These are phyloP conservation scores for Steatocranus sp. DNA, from an alignment of 2,797 vertebrate genomes.

Conservation along the genomic window DNA sequence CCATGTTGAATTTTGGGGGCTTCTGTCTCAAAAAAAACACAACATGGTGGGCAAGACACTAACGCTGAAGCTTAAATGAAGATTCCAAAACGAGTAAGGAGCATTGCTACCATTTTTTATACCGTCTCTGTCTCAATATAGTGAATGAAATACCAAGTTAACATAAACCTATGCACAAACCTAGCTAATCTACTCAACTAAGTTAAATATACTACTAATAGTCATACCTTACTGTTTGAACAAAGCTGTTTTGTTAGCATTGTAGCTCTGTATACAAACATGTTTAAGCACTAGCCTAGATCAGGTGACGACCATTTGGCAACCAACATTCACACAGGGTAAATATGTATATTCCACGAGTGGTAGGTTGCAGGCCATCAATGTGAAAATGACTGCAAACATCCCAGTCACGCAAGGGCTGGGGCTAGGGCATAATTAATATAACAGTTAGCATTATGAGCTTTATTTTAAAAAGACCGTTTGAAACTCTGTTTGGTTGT, in stretches of 20 bases:
- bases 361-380: neutral
- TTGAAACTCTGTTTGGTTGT: neutral
- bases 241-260: neutral
- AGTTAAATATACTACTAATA: neutral
- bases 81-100: neutral
- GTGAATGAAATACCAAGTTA: neutral
- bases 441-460: neutral
- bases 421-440: neutral
- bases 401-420: neutral
- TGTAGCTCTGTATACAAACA: neutral
- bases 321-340: neutral
- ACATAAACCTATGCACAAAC: neutral
- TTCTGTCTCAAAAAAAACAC: neutral
- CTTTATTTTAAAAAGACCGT: neutral
- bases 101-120: neutral
- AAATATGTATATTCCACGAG: neutral
- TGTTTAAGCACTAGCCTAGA: neutral
- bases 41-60: neutral
- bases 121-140: neutral
- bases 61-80: neutral
- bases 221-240: neutral
- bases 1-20: neutral
- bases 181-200: neutral
- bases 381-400: neutral
- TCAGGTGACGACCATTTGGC: neutral